These are phyloP conservation scores for Camponotus pennsylvanicus DNA, from an alignment of 1,140 invertebrate species.

Conservation along the genomic window DNA sequence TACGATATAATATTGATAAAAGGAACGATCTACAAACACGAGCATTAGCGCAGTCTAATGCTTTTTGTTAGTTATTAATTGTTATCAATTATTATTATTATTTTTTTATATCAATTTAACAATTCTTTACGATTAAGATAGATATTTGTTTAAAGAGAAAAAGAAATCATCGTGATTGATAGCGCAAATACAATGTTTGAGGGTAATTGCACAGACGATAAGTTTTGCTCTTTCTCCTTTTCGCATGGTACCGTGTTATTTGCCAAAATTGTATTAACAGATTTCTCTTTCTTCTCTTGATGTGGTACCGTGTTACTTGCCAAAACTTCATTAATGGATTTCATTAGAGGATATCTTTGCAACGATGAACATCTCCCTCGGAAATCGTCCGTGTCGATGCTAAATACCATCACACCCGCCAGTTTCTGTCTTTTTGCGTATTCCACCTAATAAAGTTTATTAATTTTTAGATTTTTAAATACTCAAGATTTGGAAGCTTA, in stretches of 20 bases:
- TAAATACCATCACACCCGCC: constrained; percentile 94
- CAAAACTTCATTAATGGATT: constrained; percentile 30
- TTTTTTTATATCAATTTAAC: background rate
- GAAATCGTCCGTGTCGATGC: constrained; percentile 93
- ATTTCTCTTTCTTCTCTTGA: background rate
- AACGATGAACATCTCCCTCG: constrained; percentile 87
- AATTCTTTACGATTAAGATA: background rate
- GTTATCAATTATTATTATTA: background rate
- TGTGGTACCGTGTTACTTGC: no score
- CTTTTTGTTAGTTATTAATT: background rate
- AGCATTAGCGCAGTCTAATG: background rate
- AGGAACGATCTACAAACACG: constrained; percentile 18
- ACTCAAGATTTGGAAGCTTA: background rate
- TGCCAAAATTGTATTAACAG: constrained; percentile 18
- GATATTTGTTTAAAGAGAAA: background rate
- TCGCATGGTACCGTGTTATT: constrained; percentile 12
- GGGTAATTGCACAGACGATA: background rate
- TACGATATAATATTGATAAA: background rate
- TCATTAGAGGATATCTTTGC: constrained; percentile 75
- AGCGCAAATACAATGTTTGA: background rate
- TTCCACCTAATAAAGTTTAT: constrained; percentile 75
- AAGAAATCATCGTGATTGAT: constrained; percentile 15
- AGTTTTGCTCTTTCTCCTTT: background rate
- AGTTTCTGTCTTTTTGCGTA: constrained; percentile 87
- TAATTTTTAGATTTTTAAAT: background rate